A percentile compares a stretch with the other conserved stretches of the same genome.
Conservation (phyloP, 2,113 vertebrate genomes). For the Camelus bactrianus region DNA sequence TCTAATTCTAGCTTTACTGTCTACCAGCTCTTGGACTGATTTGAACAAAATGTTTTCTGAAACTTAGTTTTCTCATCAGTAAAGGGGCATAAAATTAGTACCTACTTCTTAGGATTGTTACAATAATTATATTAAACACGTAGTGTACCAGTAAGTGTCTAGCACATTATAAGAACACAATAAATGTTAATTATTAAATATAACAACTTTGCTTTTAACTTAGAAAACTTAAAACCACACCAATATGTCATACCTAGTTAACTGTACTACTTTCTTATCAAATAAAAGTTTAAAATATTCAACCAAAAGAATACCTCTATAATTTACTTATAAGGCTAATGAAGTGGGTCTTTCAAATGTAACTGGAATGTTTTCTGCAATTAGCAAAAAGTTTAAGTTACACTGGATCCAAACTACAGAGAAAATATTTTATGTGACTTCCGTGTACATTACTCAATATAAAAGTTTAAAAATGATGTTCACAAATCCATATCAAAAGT, state of each 20-base stretch:
- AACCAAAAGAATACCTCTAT: not conserved
- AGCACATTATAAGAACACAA: not conserved
- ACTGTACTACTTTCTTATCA: not conserved
- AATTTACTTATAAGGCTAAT: not conserved
- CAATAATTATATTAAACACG: not conserved
- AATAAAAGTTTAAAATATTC: not conserved
- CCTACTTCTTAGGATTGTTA: not conserved
- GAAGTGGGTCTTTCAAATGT: not conserved
- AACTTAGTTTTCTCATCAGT: not conserved
- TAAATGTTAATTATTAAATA: slow-evolving; percentile 21
- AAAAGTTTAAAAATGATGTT: not conserved
- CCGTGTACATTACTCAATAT: not conserved
- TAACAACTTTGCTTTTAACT: slow-evolving; percentile 7
- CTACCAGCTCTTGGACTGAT: not conserved
- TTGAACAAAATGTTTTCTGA: not conserved
- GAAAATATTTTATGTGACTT: not conserved
- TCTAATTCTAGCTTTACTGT: not conserved
- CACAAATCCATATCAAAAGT: not conserved
- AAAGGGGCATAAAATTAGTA: not conserved
- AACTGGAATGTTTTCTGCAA: not conserved
- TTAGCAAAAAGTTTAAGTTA: not conserved
- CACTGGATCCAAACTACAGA: not conserved
- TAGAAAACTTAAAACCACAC: not conserved
- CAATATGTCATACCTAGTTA: not conserved
- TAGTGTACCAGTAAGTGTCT: not conserved